These are phyloP conservation scores for Recurvirostra avosetta DNA, from an alignment of 2,113 vertebrate genomes.

Conservation along the genomic window DNA sequence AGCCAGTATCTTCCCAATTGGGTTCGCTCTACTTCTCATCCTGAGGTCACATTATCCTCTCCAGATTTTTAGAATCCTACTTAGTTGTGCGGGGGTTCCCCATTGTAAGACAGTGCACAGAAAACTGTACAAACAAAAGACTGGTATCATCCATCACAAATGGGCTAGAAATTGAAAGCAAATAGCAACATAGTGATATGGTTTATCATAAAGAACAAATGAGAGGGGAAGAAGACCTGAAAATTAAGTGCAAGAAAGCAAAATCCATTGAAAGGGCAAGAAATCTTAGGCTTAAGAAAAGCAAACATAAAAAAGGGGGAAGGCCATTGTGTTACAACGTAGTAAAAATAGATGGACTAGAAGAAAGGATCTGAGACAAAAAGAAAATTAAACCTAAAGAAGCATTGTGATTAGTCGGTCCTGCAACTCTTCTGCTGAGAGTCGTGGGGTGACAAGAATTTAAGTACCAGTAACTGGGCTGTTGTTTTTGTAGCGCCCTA, in stretches of 20 bases:
- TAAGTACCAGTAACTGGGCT: background rate
- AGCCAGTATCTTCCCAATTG: background rate
- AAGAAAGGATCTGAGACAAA: background rate
- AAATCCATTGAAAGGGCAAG: background rate
- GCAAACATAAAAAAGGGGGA: background rate
- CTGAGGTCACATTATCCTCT: background rate
- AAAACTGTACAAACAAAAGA: background rate
- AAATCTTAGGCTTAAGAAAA: background rate
- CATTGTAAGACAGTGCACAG: background rate
- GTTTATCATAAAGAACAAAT: background rate
- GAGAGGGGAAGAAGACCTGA: background rate
- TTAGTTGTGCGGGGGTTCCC: background rate
- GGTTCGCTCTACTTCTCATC: background rate
- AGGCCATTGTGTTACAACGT: background rate
- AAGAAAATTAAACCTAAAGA: background rate
- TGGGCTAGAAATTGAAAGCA: background rate
- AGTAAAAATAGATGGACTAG: background rate
- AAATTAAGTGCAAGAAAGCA: background rate
- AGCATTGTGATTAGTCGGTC: background rate
- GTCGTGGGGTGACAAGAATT: background rate
- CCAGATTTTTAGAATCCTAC: background rate
- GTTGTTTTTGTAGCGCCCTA: background rate
- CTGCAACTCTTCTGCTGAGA: background rate
- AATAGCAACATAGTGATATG: background rate
- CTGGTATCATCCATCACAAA: background rate